Conservation (phyloP, 2,888 invertebrate genomes). For the Archaeoteleia sp. region DNA sequence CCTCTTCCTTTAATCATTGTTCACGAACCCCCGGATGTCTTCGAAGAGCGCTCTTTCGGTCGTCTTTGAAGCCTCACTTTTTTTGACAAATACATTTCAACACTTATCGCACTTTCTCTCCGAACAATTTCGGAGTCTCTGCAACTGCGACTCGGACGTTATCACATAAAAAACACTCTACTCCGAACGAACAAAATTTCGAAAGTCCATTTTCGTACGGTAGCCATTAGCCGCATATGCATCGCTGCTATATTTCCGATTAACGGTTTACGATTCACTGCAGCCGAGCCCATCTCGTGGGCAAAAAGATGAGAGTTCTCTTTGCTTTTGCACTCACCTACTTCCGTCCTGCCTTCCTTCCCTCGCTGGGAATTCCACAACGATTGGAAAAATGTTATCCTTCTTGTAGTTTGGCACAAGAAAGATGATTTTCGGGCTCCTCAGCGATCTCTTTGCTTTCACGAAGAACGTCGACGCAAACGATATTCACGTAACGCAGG, state of each 20-base stretch:
- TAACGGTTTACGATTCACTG: conserved; percentile 42
- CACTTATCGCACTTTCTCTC: too few relatives aligned
- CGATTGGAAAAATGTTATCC: conserved; percentile 6
- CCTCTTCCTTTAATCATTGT: too few relatives aligned
- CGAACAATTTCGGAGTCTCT: too few relatives aligned
- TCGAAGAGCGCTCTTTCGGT: too few relatives aligned
- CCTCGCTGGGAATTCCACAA: conserved; percentile 14
- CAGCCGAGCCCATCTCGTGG: conserved; percentile 28
- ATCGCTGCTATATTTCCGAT: conserved; percentile 30
- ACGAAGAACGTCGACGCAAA: conserved; percentile 13
- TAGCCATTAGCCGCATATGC: conserved; percentile 40
- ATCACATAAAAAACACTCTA: too few relatives aligned
- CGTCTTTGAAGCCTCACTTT: too few relatives aligned
- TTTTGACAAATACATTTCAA: too few relatives aligned
- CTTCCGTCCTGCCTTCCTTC: conserved; percentile 20
- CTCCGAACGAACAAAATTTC: too few relatives aligned
- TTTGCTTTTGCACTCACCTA: conserved; percentile 36
- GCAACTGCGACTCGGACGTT: too few relatives aligned
- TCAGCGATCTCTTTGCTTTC: conserved; percentile 17
- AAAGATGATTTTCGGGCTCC: neutral
- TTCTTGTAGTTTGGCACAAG: conserved; percentile 2
- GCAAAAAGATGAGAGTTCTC: conserved; percentile 16
- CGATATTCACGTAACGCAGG: conserved; percentile 29
- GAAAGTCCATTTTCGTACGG: conserved; percentile 19
- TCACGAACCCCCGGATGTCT: too few relatives aligned